Percentiles rank a stretch among this genome's conserved stretches.
Conservation (phyloP, 2,113 vertebrate genomes). For the Rostratula benghalensis region DNA sequence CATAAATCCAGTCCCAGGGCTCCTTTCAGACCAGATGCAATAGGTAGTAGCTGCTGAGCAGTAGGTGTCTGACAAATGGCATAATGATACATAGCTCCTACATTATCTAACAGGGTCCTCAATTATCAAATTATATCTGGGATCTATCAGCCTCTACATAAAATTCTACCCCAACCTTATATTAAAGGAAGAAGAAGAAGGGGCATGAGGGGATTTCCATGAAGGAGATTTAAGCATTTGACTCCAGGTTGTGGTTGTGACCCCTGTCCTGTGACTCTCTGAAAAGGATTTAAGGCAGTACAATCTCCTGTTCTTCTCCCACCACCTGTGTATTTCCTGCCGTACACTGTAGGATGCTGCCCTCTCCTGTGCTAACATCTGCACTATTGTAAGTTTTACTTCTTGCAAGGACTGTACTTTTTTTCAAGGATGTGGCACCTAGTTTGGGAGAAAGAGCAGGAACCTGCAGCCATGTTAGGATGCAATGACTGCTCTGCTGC, state of each 20-base stretch:
- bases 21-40: background rate
- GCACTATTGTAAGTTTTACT: background rate
- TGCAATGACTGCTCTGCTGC: background rate
- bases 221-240: background rate
- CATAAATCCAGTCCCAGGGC: background rate
- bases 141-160: background rate
- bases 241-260: background rate
- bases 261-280: background rate
- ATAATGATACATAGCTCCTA: background rate
- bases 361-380: background rate
- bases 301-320: background rate
- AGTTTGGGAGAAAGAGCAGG: background rate
- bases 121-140: background rate
- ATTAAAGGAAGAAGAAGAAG: background rate
- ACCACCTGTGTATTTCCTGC: background rate
- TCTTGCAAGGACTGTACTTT: background rate
- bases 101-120: background rate
- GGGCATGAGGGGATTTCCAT: background rate
- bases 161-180: background rate
- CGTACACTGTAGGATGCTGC: background rate
- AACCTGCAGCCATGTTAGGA: background rate
- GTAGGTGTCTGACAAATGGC: background rate
- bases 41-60: background rate
- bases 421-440: background rate
- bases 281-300: background rate